Evolutionary conservation across 1,140 invertebrate species (phyloP).

Genomic region (Rhyacophila brunnea): DNA sequence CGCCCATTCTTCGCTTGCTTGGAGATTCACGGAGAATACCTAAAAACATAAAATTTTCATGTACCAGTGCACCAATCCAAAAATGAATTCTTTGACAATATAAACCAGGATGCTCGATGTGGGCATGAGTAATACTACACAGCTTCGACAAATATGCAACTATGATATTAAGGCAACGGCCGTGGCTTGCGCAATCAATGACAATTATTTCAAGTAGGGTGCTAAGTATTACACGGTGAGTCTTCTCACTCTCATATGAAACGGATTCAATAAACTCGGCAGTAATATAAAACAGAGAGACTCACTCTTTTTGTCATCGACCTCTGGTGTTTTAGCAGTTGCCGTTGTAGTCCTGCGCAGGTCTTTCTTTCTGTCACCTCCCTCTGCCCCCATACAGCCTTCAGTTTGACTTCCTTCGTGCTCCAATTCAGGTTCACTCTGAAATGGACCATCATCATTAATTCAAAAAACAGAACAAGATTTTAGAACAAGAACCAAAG

Average conservation of each 20-base stretch:
- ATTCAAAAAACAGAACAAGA: background rate
- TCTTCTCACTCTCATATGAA: too few relatives aligned
- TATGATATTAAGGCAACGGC: too few relatives aligned
- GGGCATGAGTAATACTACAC: too few relatives aligned
- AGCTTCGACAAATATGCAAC: too few relatives aligned
- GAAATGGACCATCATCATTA: slow-evolving; percentile 1
- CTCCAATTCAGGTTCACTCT: slow-evolving; percentile 44
- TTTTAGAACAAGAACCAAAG: background rate
- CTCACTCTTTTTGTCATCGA: slow-evolving; percentile 31
- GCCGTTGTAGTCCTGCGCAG: slow-evolving; percentile 23
- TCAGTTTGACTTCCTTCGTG: slow-evolving; percentile 45
- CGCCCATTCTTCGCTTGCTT: slow-evolving; percentile 34
- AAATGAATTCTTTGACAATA: too few relatives aligned
- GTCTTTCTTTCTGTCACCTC: slow-evolving; percentile 55
- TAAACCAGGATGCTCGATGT: too few relatives aligned
- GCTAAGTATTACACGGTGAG: too few relatives aligned
- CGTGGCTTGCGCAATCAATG: too few relatives aligned
- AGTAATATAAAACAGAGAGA: background rate
- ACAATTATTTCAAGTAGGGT: too few relatives aligned
- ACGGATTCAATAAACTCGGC: too few relatives aligned
- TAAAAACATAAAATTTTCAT: slow-evolving; percentile 5
- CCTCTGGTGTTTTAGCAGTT: slow-evolving; percentile 3
- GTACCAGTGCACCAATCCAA: slow-evolving; percentile 2
- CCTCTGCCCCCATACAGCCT: slow-evolving; percentile 41
- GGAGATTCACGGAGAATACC: slow-evolving; percentile 30